Base-by-base conservation (phyloP, 2,888 invertebrate species). In the Sisyra terminalis region DNA sequence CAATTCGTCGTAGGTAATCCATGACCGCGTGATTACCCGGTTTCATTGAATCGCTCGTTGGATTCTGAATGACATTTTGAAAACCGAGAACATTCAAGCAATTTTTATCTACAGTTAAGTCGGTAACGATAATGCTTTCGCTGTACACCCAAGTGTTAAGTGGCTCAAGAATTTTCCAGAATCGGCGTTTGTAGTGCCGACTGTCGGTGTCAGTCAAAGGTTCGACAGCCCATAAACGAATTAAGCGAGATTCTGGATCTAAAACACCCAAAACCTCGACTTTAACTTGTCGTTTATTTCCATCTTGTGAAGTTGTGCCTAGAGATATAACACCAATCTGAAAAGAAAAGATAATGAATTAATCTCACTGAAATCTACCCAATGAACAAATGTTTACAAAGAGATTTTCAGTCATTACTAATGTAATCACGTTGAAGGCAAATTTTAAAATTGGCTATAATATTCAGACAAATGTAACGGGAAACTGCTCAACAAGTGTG, bases 231-330 rank as follows among this genome's bases (percentile, higher is more conserved):
- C 85, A 71, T 29, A 90, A 66, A 11, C 87, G 71, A 45, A 89
- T 67, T 46, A 73, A 62, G 60, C 81, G 81, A 15, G 79, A 78
- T 3, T 71, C 66, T 4, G 78, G 72, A 60, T 90, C 87, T 46
- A 86, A 63, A 2, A 87, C 78, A 1, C 89, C 89, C 37, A 90
- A 64, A 5, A 90, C 87, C 61, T 89, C 88, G 0, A 89, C 86
- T 58, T 87, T 87, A 0, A 87, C 85, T 61, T 83, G 79, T 34
- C 63, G 52, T 44, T 67, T 63, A 50, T 67, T 65, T 38, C 73
- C 73, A 54, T 73, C 72, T 53, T 85, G 83, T 1, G 85, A 82
- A 0, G 87, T 86, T 0, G 88, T 88, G 0, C 88, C 89, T 41
- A 89, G 64, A 2, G 87, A 88, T 49, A 89, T 89, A 0, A 90